Conservation (phyloP, 2,113 vertebrate species). For the Circaetus gallicus region DNA sequence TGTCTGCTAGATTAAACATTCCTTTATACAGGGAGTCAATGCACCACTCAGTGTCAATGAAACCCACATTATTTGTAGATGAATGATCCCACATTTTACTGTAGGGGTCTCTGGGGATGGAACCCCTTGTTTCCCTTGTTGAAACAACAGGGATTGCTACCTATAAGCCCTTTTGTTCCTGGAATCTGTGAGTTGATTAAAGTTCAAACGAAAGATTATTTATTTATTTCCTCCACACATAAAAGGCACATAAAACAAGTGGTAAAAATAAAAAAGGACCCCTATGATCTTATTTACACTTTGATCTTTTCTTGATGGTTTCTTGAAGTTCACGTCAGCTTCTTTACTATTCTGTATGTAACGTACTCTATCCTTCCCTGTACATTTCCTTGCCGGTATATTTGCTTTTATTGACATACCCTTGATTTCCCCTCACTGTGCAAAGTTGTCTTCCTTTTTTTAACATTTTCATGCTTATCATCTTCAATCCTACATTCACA, state of each 20-base stretch:
- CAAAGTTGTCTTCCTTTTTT: neutral
- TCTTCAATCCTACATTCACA: neutral
- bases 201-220: constrained; percentile 54
- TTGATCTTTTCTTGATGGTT: constrained; percentile 45
- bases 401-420: neutral
- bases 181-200: constrained; percentile 46
- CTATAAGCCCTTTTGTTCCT: constrained; percentile 39
- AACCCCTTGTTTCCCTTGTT: neutral
- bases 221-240: constrained; percentile 58
- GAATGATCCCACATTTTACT: neutral
- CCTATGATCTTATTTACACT: constrained; percentile 54
- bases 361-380: neutral
- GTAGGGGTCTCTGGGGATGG: neutral
- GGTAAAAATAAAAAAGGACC: constrained; percentile 33
- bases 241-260: constrained; percentile 59
- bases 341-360: neutral
- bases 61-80: neutral
- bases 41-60: neutral
- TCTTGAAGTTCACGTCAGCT: constrained; percentile 38
- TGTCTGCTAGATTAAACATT: constrained; percentile 31
- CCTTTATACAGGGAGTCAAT: neutral
- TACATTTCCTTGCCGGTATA: neutral
- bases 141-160: constrained; percentile 27
- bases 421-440: neutral
- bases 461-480: neutral